Base-by-base conservation (phyloP, 1,140 invertebrate genomes). In the Harlomillsia oculata region DNA sequence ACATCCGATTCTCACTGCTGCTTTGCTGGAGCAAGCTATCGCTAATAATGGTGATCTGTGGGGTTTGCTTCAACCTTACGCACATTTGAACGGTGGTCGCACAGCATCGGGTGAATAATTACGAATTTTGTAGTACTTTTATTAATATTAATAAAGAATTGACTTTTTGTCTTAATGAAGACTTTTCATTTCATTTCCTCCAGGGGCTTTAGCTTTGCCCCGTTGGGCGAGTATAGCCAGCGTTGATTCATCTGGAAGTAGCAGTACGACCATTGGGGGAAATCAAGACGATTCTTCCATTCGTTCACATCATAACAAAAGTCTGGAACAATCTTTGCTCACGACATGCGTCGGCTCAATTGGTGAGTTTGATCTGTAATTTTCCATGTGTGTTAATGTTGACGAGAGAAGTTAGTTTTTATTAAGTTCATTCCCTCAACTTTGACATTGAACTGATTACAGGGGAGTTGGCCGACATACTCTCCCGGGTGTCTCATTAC, bases 331-430 rank as follows among this genome's bases (percentile, higher is more conserved):
- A 18, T 83, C 83, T 37, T 71, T 91, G 30, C 73, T 91, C 60
- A 90, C 88, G 1, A 93, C 88, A 4, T 93, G 88, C 65, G 87
- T 90, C 8, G 88, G 88, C 16, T 87, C 85, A 2, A 76, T 87
- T 29, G 72, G 74, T 64, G 52, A 60, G 32, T 29, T 21, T 60
- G 67, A 52, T 50, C 67, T 16, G 11, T 59, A 46, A 55, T 43
- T 18, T 37, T 26, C 37, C n/a, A 18, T 36, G 36, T 50, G n/a
- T n/a, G 9, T 36, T 36, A n/a, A n/a, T 9, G 32, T 9, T 9
- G n/a, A 9, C 9, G 32, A n/a, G 32, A n/a, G 32, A 11, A n/a
- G 32, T 9, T n/a, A n/a, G n/a, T n/a, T n/a, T n/a, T n/a, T n/a
- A n/a, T n/a, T n/a, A n/a, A n/a, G n/a, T n/a, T n/a, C n/a, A 36